Conservation (phyloP, 64 coral and sea anemone genomes). For the Porites lutea region DNA sequence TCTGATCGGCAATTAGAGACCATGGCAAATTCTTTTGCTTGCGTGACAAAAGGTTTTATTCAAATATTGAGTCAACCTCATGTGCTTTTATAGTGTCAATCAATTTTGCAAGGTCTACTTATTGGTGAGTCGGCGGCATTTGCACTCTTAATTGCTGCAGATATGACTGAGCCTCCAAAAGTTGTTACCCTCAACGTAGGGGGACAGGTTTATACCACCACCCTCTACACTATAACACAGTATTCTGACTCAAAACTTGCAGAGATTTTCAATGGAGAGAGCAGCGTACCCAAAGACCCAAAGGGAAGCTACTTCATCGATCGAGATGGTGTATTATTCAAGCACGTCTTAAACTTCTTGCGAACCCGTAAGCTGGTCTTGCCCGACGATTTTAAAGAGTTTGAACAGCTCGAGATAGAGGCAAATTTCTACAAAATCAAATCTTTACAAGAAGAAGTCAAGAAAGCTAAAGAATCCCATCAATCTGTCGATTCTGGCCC, state of each 20-base stretch:
- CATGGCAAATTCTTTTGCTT: too few species aligned
- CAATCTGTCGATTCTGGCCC: conserved; percentile 18
- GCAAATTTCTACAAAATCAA: conserved; percentile 78
- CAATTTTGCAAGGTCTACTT: neutral
- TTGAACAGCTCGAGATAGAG: conserved; percentile 67
- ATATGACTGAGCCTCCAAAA: conserved; percentile 10
- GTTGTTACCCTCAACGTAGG: conserved; percentile 79
- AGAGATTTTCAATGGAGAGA: conserved; percentile 68
- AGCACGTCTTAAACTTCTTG: conserved; percentile 72
- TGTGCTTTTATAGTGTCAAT: neutral
- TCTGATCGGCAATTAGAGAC: too few species aligned
- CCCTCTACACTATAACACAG: conserved; percentile 72
- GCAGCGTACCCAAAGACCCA: conserved; percentile 39
- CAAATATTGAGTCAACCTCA: too few species aligned
- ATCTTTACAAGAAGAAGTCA: conserved; percentile 51
- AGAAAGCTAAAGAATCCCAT: conserved; percentile 9
- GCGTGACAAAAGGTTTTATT: too few species aligned
- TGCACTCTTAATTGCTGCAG: neutral
- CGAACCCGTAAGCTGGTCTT: conserved; percentile 67
- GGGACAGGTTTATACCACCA: conserved; percentile 77
- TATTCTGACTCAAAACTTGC: conserved; percentile 71
- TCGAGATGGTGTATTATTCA: conserved; percentile 78
- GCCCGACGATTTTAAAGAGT: conserved; percentile 65
- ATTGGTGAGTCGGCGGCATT: neutral
- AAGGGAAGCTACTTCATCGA: conserved; percentile 82